These are phyloP conservation scores for Botia almorhae DNA, from an alignment of 2,797 vertebrate species.

Conservation along the genomic window DNA sequence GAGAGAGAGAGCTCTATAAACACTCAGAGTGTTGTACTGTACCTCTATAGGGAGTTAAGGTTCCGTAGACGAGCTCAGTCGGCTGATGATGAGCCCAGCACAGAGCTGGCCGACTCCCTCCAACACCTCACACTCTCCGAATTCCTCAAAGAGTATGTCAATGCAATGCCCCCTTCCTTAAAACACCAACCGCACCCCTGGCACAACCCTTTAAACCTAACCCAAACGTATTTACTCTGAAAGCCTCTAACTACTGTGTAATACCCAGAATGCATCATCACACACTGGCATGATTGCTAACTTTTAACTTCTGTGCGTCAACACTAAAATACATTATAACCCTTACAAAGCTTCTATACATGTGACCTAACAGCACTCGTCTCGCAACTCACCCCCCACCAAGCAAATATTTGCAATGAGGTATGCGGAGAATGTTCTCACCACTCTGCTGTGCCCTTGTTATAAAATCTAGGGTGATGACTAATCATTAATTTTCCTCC, in stretches of 20 bases:
- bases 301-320: not conserved
- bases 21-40: constrained; percentile 54
- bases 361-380: constrained; percentile 23
- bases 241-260: constrained; percentile 1
- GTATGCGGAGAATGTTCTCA: constrained; percentile 40
- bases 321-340: constrained; percentile 24
- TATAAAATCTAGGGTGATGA: constrained; percentile 35
- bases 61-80: constrained; percentile 81
- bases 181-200: constrained; percentile 6
- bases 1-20: constrained; percentile 1
- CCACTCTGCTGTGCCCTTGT: constrained; percentile 13
- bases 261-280: constrained; percentile 33
- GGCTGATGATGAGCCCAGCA: constrained; percentile 79
- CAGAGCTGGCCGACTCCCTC: constrained; percentile 80
- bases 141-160: constrained; percentile 87
- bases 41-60: constrained; percentile 77
- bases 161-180: constrained; percentile 19
- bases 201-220: constrained; percentile 43
- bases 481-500: constrained; percentile 43
- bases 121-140: constrained; percentile 84
- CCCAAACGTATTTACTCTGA: not conserved
- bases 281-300: constrained; percentile 33
- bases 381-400: constrained; percentile 25
- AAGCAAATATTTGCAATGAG: not conserved
- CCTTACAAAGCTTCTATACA: not conserved